These are phyloP conservation scores for Hylaeus anthracinus DNA, from an alignment of 1,140 invertebrate genomes.

Conservation along the genomic window DNA sequence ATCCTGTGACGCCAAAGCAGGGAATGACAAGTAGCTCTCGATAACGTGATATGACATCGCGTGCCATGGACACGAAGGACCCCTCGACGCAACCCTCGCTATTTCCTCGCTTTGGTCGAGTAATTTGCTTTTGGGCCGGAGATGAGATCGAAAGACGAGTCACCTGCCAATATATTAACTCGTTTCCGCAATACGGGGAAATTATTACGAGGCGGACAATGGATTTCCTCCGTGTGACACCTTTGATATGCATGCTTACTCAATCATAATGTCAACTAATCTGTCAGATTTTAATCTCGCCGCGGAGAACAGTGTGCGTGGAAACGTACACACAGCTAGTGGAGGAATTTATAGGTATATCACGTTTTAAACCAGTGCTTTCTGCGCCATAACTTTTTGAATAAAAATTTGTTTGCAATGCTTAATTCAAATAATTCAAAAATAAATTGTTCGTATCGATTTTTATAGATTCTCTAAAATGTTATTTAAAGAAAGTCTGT, in stretches of 20 bases:
- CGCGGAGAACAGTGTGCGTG: neutral
- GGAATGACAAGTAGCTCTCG: constrained; percentile 74
- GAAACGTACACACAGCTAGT: neutral
- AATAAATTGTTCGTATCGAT: too few relatives aligned
- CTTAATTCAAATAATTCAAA: too few relatives aligned
- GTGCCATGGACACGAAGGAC: constrained; percentile 73
- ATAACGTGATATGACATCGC: constrained; percentile 73
- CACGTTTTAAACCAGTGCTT: too few relatives aligned
- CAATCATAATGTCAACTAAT: constrained; percentile 10
- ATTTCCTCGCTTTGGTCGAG: constrained; percentile 66
- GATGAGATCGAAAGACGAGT: constrained; percentile 58
- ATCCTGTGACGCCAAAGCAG: constrained; percentile 62
- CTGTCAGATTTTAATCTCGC: neutral
- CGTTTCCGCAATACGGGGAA: constrained; percentile 54
- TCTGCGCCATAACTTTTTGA: too few relatives aligned
- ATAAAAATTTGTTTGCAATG: too few relatives aligned
- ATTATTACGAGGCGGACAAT: constrained; percentile 52
- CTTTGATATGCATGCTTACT: constrained; percentile 14
- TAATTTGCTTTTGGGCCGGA: constrained; percentile 63
- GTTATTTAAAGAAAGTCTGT: too few relatives aligned
- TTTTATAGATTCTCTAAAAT: too few relatives aligned
- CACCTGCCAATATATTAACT: constrained; percentile 65
- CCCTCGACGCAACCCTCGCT: constrained; percentile 68
- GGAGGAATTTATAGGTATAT: too few relatives aligned
- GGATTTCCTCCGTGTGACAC: constrained; percentile 29